phyloP scores from a whole-genome alignment of 2,888 invertebrate genomes.

The Trypoxylon attenuatum region DNA sequence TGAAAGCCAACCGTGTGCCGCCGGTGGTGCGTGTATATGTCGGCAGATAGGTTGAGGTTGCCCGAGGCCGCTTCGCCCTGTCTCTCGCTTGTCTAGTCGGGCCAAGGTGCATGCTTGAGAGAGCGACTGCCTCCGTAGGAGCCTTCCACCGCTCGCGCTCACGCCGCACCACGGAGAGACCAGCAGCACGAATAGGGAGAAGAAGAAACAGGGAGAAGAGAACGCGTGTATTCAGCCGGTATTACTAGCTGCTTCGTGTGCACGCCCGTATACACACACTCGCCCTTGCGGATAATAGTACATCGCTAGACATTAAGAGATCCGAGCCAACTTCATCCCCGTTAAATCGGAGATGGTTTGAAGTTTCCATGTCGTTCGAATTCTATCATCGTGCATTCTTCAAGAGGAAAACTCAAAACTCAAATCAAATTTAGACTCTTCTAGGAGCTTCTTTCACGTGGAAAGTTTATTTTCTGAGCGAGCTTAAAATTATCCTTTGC shows the following conservation, averaged over 20 bases:
- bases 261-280: background rate
- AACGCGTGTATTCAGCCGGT: constrained; percentile 23
- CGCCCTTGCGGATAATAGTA: no score
- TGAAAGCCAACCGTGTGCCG: background rate
- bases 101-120: constrained; percentile 22
- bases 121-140: background rate
- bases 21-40: constrained; percentile 12
- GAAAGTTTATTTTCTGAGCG: no score
- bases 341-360: no score
- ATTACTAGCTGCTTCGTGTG: constrained; percentile 8
- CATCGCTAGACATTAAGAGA: no score
- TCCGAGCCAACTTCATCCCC: no score
- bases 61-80: constrained; percentile 55
- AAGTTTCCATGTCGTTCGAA: no score
- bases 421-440: no score
- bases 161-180: background rate
- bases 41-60: constrained; percentile 47
- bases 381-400: no score
- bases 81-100: constrained; percentile 57
- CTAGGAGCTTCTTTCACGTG: no score
- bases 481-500: no score
- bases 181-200: background rate
- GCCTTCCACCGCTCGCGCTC: constrained; percentile 3
- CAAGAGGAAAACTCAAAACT: no score
- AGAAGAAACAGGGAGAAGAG: constrained; percentile 14